These are phyloP conservation scores for Microchrysa polita DNA, from an alignment of 2,888 invertebrate genomes.

Conservation along the genomic window DNA sequence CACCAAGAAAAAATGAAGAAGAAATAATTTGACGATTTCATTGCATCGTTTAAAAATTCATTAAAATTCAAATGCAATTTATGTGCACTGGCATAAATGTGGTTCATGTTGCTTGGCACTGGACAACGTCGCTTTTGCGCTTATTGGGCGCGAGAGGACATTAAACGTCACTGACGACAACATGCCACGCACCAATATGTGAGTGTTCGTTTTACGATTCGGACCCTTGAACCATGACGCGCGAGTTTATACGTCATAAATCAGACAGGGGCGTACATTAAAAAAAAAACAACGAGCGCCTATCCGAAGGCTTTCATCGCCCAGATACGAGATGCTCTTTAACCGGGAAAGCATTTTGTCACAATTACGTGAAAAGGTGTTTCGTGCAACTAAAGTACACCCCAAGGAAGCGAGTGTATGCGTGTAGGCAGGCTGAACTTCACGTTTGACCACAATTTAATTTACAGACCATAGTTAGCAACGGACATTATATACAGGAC, in stretches of 20 bases:
- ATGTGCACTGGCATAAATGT: too few species aligned
- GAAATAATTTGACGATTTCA: slow-evolving; percentile 8
- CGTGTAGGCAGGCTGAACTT: too few species aligned
- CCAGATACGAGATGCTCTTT: slow-evolving; percentile 37
- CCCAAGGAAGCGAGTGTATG: slow-evolving; percentile 15
- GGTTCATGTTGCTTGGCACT: too few species aligned
- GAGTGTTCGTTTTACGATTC: slow-evolving; percentile 14
- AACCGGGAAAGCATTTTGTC: slow-evolving; percentile 49
- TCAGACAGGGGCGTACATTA: slow-evolving; percentile 26
- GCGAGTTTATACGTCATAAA: slow-evolving; percentile 25
- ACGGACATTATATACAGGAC: slow-evolving; percentile 10
- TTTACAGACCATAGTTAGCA: too few species aligned
- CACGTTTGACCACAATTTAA: slow-evolving; percentile 33
- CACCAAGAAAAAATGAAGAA: too few species aligned
- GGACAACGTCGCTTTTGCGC: too few species aligned
- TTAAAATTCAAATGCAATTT: slow-evolving; percentile 10
- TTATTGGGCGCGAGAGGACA: too few species aligned
- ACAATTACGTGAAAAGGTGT: slow-evolving; percentile 50
- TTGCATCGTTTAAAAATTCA: slow-evolving; percentile 25
- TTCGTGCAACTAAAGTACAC: slow-evolving; percentile 38
- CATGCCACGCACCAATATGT: too few species aligned
- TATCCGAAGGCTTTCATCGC: slow-evolving; percentile 35
- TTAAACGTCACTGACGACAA: too few species aligned
- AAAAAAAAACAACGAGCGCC: too few species aligned
- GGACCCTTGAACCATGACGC: slow-evolving; percentile 28